Conservation (phyloP, 2,797 vertebrate species). For the Pseudomugil gertrudae region DNA sequence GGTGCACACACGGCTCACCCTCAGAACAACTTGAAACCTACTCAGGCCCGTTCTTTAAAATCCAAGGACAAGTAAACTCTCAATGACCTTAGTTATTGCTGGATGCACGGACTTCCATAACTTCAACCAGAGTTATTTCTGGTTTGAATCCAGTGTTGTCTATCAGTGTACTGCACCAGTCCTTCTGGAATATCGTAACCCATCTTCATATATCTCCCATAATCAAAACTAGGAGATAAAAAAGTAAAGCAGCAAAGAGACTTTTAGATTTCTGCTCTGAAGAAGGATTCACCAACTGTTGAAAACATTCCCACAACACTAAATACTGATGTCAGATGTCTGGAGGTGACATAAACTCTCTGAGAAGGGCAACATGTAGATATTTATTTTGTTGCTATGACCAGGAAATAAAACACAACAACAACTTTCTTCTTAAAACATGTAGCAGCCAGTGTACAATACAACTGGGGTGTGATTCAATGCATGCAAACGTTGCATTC, state of each 20-base stretch:
- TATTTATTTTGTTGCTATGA: conserved; percentile 56
- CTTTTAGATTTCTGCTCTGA: conserved; percentile 35
- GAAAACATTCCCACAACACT: conserved; percentile 74
- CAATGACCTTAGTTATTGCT: conserved; percentile 53
- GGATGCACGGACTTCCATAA: conserved; percentile 47
- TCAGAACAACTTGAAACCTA: conserved; percentile 58
- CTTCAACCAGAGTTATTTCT: conserved; percentile 17
- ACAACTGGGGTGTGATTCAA: conserved; percentile 56
- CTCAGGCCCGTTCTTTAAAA: conserved; percentile 66
- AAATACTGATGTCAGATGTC: conserved; percentile 72
- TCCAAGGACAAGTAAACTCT: conserved; percentile 55
- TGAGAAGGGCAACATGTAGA: conserved; percentile 57
- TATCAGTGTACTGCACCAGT: conserved; percentile 25
- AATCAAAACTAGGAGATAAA: conserved; percentile 29
- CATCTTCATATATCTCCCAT: conserved; percentile 33
- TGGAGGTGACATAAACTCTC: conserved; percentile 44
- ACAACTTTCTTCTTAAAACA: conserved; percentile 31
- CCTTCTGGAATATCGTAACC: conserved; percentile 26
- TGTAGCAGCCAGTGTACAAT: conserved; percentile 71
- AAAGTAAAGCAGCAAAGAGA: conserved; percentile 52
- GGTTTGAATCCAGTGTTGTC: conserved; percentile 39
- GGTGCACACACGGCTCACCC: conserved; percentile 43
- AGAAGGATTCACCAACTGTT: conserved; percentile 46
- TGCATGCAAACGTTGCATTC: conserved; percentile 72
- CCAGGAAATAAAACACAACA: conserved; percentile 27